Evolutionary conservation across 2,888 invertebrate genomes (phyloP).

Genomic region (Ditula angustiorana): DNA sequence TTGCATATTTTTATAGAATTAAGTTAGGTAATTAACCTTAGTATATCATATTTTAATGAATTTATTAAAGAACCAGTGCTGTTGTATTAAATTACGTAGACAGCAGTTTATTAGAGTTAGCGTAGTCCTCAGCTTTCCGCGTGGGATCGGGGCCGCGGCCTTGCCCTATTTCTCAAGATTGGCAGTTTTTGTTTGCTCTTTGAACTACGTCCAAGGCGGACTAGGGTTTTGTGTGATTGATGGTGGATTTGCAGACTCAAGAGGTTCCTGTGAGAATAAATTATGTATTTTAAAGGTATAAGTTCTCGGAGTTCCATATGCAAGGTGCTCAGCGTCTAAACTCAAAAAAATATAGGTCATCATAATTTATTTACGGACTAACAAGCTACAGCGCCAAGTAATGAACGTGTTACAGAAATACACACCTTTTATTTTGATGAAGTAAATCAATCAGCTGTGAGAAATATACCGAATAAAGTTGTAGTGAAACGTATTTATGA

Average conservation of each 20-base stretch:
- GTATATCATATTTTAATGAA: slow-evolving; percentile 8
- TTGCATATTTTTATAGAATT: neutral
- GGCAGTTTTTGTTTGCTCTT: slow-evolving; percentile 77
- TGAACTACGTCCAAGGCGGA: slow-evolving; percentile 65
- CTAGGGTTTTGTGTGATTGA: slow-evolving; percentile 54
- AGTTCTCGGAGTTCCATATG: neutral
- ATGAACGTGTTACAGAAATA: neutral
- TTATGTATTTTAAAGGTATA: neutral
- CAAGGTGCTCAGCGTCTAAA: no score
- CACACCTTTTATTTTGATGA: neutral
- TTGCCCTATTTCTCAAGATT: slow-evolving; percentile 78
- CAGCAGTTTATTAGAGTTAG: slow-evolving; percentile 46
- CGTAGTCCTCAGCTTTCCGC: slow-evolving; percentile 64
- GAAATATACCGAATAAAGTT: neutral
- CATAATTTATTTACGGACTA: no score
- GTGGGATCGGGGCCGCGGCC: slow-evolving; percentile 75
- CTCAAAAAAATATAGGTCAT: neutral
- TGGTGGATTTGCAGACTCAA: slow-evolving; percentile 34
- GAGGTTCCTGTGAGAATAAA: neutral
- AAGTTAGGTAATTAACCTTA: slow-evolving; percentile 3
- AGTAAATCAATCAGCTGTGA: slow-evolving; percentile 7
- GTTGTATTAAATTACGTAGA: slow-evolving; percentile 35
- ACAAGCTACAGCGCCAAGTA: neutral
- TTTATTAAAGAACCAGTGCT: slow-evolving; percentile 23
- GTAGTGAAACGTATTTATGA: neutral